phyloP scores from a whole-genome alignment of 2,113 vertebrate genomes.

The Acrocephalus kingi region DNA sequence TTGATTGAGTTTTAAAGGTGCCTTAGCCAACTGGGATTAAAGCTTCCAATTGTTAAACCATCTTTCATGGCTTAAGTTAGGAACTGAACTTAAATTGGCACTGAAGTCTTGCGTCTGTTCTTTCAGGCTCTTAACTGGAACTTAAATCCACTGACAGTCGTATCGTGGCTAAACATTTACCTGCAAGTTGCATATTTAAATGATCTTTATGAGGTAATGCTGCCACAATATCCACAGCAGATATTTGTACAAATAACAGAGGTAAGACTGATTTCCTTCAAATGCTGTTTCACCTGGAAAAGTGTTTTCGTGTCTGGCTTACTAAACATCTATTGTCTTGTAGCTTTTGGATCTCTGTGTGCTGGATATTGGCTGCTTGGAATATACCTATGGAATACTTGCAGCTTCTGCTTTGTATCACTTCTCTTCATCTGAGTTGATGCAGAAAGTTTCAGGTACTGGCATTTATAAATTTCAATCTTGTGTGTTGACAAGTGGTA shows the following conservation, averaged over 20 bases:
- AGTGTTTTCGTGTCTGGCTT: not conserved
- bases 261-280: slow-evolving; percentile 69
- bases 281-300: not conserved
- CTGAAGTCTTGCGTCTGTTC: not conserved
- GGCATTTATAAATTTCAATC: not conserved
- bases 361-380: slow-evolving; percentile 87
- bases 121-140: slow-evolving; percentile 92
- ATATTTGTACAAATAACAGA: slow-evolving; percentile 92
- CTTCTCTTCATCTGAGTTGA: slow-evolving; percentile 90
- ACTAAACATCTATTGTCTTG: not conserved
- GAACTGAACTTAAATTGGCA: not conserved
- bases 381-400: slow-evolving; percentile 87
- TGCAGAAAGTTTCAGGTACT: slow-evolving; percentile 92
- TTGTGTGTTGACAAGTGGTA: not conserved
- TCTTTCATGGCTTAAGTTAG: not conserved
- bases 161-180: slow-evolving; percentile 97
- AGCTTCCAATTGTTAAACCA: not conserved
- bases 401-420: slow-evolving; percentile 95
- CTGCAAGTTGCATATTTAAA: slow-evolving; percentile 94
- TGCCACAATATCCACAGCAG: slow-evolving; percentile 88
- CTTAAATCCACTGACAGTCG: slow-evolving; percentile 88
- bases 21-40: not conserved
- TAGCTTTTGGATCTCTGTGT: slow-evolving; percentile 93
- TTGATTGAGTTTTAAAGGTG: not conserved
- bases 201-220: slow-evolving; percentile 76